phyloP scores from a whole-genome alignment of 2,797 vertebrate genomes.

The Alectoris magna region DNA sequence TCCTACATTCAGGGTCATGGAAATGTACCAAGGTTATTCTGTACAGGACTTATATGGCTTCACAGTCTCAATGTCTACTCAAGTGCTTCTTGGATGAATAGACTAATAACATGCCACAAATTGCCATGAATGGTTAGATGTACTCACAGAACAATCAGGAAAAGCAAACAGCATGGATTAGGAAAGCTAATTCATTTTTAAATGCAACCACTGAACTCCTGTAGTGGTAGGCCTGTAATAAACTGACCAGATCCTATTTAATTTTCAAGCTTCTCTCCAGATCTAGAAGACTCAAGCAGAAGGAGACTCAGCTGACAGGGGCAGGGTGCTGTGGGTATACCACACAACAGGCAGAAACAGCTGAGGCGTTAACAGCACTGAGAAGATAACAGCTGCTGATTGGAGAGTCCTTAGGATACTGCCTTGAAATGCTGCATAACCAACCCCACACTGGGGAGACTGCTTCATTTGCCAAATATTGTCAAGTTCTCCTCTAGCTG shows the following conservation, averaged over 20 bases:
- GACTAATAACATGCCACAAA: not conserved
- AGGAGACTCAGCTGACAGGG: not conserved
- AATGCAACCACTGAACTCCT: not conserved
- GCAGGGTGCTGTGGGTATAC: not conserved
- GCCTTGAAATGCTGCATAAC: not conserved
- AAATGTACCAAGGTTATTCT: not conserved
- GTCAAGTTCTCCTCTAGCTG: not conserved
- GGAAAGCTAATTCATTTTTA: not conserved
- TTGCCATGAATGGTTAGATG: not conserved
- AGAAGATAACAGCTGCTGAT: not conserved
- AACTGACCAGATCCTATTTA: not conserved
- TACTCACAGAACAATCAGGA: not conserved
- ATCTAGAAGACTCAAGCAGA: not conserved
- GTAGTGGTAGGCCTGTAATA: not conserved
- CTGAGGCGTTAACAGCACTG: not conserved
- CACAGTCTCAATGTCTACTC: not conserved
- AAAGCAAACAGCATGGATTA: not conserved
- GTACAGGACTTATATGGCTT: not conserved
- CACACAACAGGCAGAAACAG: not conserved
- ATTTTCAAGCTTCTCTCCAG: not conserved
- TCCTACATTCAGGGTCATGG: not conserved
- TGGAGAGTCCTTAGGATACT: fast-evolving
- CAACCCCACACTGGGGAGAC: not conserved
- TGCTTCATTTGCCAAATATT: not conserved
- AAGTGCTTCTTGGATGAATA: not conserved